Percentiles rank a stretch among this genome's conserved stretches.
phyloP scores from a whole-genome alignment of 2,113 vertebrate genomes.

The Grammomys dolichurus region DNA sequence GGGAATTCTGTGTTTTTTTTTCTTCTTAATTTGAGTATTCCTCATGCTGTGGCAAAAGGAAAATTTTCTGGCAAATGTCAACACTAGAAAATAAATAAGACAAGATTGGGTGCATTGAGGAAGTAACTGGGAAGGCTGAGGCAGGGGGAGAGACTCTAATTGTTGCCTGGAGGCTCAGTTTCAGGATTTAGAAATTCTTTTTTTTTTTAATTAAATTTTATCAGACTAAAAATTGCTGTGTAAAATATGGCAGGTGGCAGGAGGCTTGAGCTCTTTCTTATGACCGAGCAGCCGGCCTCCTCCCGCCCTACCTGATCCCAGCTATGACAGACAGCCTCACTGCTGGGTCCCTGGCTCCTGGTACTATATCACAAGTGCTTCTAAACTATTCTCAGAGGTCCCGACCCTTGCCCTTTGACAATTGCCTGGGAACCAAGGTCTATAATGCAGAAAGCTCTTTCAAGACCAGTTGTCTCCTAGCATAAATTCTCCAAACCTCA shows the following conservation, averaged over 20 bases:
- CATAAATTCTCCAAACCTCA: neutral
- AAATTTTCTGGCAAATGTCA: conserved; percentile 38
- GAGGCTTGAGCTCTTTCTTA: neutral
- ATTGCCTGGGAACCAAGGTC: neutral
- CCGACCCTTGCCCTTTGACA: neutral
- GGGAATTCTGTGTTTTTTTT: neutral
- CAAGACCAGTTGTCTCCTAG: neutral
- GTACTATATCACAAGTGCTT: neutral
- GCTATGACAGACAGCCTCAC: neutral
- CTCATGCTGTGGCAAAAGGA: conserved; percentile 21
- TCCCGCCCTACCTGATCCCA: neutral
- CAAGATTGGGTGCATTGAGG: neutral
- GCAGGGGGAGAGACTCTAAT: neutral
- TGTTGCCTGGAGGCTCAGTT: conserved; percentile 22
- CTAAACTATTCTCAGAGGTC: neutral
- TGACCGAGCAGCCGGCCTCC: neutral
- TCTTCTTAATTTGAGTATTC: neutral
- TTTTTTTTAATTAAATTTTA: neutral
- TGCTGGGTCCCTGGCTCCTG: neutral
- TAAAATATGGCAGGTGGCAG: neutral
- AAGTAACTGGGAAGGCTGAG: neutral
- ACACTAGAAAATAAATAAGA: conserved; percentile 44
- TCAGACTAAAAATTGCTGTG: neutral
- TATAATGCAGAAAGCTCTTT: neutral
- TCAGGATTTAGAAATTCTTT: conserved; percentile 20